Evolutionary conservation across 2,797 vertebrate species (phyloP).

Genomic region (Hyperoplus immaculatus): DNA sequence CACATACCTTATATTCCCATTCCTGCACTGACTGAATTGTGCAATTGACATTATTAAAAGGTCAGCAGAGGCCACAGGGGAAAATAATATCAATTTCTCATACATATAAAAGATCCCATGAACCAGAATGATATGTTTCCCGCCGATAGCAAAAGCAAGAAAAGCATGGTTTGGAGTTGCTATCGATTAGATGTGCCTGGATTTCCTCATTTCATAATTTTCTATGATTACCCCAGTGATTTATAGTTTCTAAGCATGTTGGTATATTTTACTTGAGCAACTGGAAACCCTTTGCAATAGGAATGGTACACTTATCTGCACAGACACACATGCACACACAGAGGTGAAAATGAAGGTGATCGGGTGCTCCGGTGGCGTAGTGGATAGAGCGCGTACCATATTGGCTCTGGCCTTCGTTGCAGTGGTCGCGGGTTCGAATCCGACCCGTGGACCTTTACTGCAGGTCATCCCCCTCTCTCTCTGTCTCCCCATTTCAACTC

Average conservation of each 20-base stretch:
- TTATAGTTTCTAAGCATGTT: constrained; percentile 48
- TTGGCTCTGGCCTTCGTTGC: too few species aligned
- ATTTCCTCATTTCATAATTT: constrained; percentile 64
- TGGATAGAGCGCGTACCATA: too few species aligned
- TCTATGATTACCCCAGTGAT: constrained; percentile 66
- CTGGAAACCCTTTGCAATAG: constrained; percentile 40
- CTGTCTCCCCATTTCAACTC: too few species aligned
- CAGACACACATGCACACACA: neutral
- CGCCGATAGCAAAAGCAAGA: constrained; percentile 46
- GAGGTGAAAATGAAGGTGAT: constrained; percentile 7
- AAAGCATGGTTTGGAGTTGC: constrained; percentile 47
- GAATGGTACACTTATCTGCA: constrained; percentile 13
- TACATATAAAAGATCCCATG: constrained; percentile 47
- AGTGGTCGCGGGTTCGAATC: too few species aligned
- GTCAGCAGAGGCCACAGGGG: constrained; percentile 29
- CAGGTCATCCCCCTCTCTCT: too few species aligned
- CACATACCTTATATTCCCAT: constrained; percentile 6
- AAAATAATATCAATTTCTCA: constrained; percentile 64
- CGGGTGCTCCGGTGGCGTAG: too few species aligned
- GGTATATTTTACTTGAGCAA: constrained; percentile 52
- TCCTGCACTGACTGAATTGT: constrained; percentile 18
- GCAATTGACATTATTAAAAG: constrained; percentile 42
- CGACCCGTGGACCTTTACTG: too few species aligned
- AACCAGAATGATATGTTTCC: constrained; percentile 54
- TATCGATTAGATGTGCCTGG: constrained; percentile 58